Evolutionary conservation across 2,113 vertebrate genomes (phyloP).

Genomic region (Cromileptes altivelis): DNA sequence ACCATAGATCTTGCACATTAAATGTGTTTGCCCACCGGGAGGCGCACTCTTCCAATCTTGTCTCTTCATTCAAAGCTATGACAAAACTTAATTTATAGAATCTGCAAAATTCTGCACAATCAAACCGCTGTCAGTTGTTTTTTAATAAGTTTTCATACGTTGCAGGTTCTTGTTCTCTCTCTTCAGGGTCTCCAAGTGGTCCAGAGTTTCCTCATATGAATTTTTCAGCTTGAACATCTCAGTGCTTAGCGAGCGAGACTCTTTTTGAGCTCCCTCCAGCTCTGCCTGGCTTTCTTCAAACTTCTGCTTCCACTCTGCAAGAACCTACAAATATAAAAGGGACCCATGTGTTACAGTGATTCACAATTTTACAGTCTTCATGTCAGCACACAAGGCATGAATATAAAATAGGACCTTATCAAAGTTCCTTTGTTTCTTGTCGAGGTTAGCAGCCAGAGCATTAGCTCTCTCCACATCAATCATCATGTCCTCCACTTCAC

Average conservation of each 20-base stretch:
- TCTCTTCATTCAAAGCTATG: neutral
- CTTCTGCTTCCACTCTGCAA: constrained; percentile 90
- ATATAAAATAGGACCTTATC: constrained; percentile 74
- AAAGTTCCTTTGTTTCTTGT: constrained; percentile 89
- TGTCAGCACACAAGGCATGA: no score
- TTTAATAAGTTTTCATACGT: constrained; percentile 74
- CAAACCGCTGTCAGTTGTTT: neutral
- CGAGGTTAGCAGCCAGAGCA: constrained; percentile 78
- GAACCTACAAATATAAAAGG: constrained; percentile 73
- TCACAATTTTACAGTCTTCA: no score
- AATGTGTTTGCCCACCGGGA: neutral
- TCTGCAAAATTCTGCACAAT: neutral
- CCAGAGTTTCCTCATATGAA: constrained; percentile 73
- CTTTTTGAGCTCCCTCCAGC: constrained; percentile 85
- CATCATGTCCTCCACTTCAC: constrained; percentile 83
- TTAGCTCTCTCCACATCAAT: constrained; percentile 83
- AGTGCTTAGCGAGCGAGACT: constrained; percentile 84
- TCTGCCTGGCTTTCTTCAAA: constrained; percentile 87
- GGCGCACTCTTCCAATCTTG: neutral
- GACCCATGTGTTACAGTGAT: no score
- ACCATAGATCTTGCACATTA: neutral
- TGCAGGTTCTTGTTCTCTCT: constrained; percentile 90
- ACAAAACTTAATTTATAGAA: neutral
- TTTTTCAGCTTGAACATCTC: constrained; percentile 77
- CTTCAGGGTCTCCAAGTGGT: constrained; percentile 78